Percentiles rank a stretch among this genome's conserved stretches.
Evolutionary conservation across 2,797 vertebrate genomes (phyloP).

Genomic region (Spizella passerina): DNA sequence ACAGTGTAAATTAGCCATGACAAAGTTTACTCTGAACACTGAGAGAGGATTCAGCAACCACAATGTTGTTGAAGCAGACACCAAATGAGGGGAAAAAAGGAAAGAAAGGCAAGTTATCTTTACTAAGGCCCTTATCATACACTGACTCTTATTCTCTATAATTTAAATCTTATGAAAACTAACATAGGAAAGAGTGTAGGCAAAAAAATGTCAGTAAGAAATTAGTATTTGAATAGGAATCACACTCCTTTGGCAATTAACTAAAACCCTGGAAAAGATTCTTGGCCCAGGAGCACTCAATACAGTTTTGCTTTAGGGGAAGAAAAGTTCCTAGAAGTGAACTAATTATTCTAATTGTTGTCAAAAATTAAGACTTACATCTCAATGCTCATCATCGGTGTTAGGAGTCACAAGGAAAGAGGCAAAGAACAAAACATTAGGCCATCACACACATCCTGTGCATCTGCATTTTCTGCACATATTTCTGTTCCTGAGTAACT

Average conservation of each 20-base stretch:
- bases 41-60: neutral
- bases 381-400: rapidly evolving
- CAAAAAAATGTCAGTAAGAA: neutral
- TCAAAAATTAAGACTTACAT: neutral
- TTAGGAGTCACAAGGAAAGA: neutral
- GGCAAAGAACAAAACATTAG: neutral
- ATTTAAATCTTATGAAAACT: neutral
- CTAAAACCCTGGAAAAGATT: neutral
- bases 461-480: neutral
- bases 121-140: neutral
- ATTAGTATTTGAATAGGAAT: neutral
- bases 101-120: neutral
- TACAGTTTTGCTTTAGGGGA: neutral
- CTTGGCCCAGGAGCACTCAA: neutral
- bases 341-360: neutral
- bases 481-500: neutral
- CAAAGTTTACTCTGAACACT: neutral
- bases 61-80: neutral
- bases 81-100: neutral
- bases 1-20: neutral
- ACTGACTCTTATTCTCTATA: neutral
- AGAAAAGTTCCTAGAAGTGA: neutral
- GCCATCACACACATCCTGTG: neutral
- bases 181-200: neutral
- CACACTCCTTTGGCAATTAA: neutral